Base-by-base conservation (phyloP, 2,797 vertebrate genomes). In the Eptatretus atami region DNA sequence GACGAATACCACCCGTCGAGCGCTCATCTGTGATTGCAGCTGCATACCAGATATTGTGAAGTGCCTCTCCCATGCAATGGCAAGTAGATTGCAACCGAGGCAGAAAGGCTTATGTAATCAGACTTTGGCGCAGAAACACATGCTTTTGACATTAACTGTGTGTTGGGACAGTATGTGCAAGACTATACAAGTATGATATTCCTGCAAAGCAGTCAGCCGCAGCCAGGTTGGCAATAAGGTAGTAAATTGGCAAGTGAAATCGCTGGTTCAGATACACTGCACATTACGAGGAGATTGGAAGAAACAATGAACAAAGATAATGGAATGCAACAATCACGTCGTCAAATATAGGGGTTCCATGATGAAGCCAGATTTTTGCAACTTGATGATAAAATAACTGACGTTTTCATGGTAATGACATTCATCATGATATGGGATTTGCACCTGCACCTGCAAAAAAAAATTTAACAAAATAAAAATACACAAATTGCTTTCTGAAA, bases 211-310 rank as follows among this genome's bases (percentile, higher is more conserved):
- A 98, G 78, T 98, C 90, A 3, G 90, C 90, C 63, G 90, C 90
- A 1, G 90, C 90, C 72, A 98, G 76, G 71, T 98, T 98, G 67
- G 90, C 90, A 88, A 98, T 98, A 73, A 98, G 76, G 74, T 98
- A 95, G 82, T 95, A 98, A 76, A 98, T 98, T 77, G 90, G 90
- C 69, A 95, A 95, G 73, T 98, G 90, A 75, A 98, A 95, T 66
- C 90, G 79, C n/a, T 86, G 81, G 78, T 98, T 98, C 73, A 94
- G 81, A 4, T 98, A 95, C 75, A 98, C 95, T 68, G 90, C 68
- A 93, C 88, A 98, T 95, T 72, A 98, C 90, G 64, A 98, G 79
- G 3, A 98, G 75, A 77, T 98, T 98, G 73, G 90, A n/a, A 87
- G 65, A 95, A 73, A 88, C 94, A 76, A 95, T 98, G 74, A 98